Percentiles rank a stretch among this genome's conserved stretches.
Conservation (phyloP, 1,140 invertebrate genomes). For the Aphaenogaster rudis region DNA sequence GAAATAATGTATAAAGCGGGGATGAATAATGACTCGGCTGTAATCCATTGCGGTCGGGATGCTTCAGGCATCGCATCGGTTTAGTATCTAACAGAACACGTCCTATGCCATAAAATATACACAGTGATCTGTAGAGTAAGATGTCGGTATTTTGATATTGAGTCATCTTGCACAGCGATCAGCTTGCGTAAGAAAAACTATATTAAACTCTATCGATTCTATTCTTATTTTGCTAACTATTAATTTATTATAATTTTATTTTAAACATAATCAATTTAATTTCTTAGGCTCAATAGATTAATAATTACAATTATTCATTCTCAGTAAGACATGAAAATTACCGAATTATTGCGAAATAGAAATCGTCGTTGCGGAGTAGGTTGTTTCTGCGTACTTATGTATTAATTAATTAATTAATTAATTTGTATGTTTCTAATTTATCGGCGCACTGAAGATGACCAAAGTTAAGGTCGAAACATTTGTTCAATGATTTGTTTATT, state of each 20-base stretch:
- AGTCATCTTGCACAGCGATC: not conserved
- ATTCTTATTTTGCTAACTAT: not conserved
- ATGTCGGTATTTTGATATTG: not conserved
- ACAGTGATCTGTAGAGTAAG: not conserved
- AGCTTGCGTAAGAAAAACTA: not conserved
- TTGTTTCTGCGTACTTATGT: too few relatives aligned
- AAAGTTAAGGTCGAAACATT: too few relatives aligned
- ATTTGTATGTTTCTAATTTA: too few relatives aligned
- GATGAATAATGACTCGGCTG: constrained; percentile 68
- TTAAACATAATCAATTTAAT: not conserved
- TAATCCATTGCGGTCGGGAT: constrained; percentile 54
- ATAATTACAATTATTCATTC: too few relatives aligned
- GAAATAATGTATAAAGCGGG: constrained; percentile 73
- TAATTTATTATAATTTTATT: not conserved
- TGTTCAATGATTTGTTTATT: too few relatives aligned
- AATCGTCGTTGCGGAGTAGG: too few relatives aligned
- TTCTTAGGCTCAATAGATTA: too few relatives aligned
- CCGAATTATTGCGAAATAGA: too few relatives aligned
- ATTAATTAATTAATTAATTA: too few relatives aligned
- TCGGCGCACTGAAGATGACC: too few relatives aligned
- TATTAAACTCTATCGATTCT: not conserved
- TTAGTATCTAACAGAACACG: constrained; percentile 33
- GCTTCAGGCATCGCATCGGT: constrained; percentile 6
- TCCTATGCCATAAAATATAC: constrained; percentile 9
- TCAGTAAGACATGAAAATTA: too few relatives aligned